Percentiles rank a stretch among this genome's conserved stretches.
Conservation (phyloP, 2,888 invertebrate genomes). For the Orchesella flavescens region DNA sequence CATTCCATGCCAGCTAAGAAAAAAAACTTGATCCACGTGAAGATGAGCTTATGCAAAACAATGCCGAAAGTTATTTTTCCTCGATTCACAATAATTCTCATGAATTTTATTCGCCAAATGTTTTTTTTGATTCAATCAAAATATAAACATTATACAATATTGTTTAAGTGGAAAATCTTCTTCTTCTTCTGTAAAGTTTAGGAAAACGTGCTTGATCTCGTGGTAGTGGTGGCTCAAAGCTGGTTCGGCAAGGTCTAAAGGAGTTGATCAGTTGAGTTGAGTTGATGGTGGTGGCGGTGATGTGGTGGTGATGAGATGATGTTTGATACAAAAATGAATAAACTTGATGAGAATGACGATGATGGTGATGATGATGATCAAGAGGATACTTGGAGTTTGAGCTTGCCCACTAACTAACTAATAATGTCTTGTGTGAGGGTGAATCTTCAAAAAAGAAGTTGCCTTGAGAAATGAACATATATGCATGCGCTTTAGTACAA, state of each 20-base stretch:
- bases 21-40: too few relatives aligned
- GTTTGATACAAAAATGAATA: slow-evolving; percentile 11
- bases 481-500: neutral
- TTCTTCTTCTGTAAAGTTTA: too few relatives aligned
- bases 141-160: too few relatives aligned
- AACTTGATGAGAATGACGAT: slow-evolving; percentile 8
- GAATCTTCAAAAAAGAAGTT: slow-evolving; percentile 35
- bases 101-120: too few relatives aligned
- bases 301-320: too few relatives aligned
- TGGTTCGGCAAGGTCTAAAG: slow-evolving; percentile 32
- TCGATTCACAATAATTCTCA: too few relatives aligned
- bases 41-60: too few relatives aligned
- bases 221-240: neutral
- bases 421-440: slow-evolving; percentile 27
- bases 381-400: neutral
- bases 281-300: neutral
- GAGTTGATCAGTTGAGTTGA: neutral
- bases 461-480: slow-evolving; percentile 37
- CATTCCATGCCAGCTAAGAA: too few relatives aligned
- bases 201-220: neutral
- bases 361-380: neutral
- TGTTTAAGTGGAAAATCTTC: too few relatives aligned
- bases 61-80: too few relatives aligned
- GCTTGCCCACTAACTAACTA: slow-evolving; percentile 19
- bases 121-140: too few relatives aligned